phyloP scores from a whole-genome alignment of 2,797 vertebrate genomes.

The Micropoecilia bifurca region DNA sequence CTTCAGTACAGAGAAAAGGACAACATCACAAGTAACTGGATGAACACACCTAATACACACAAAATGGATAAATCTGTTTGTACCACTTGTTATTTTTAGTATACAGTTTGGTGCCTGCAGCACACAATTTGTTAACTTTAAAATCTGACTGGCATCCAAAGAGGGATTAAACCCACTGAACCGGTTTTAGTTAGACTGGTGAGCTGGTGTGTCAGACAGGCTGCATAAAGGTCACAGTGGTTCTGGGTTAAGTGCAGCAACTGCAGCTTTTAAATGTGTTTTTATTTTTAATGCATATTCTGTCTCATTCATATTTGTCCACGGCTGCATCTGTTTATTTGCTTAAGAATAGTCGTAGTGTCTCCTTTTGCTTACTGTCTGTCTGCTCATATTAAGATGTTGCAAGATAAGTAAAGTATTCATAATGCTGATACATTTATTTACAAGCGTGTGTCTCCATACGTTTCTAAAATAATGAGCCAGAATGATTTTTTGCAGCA shows the following conservation, averaged over 20 bases:
- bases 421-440: not conserved
- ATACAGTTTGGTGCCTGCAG: constrained; percentile 40
- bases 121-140: constrained; percentile 46
- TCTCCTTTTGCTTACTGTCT: constrained; percentile 6
- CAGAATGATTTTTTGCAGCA: constrained; percentile 3
- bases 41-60: constrained; percentile 11
- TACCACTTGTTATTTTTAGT: constrained; percentile 43
- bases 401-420: constrained; percentile 19
- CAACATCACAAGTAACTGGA: constrained; percentile 20
- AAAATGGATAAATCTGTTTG: constrained; percentile 32
- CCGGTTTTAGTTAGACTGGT: constrained; percentile 54
- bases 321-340: constrained; percentile 33
- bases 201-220: constrained; percentile 22
- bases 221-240: constrained; percentile 20
- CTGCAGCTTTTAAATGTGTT: not conserved
- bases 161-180: constrained; percentile 64
- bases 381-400: constrained; percentile 9
- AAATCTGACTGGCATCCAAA: constrained; percentile 67
- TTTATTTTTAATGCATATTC: constrained; percentile 3
- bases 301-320: constrained; percentile 16
- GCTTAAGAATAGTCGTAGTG: not conserved
- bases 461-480: constrained; percentile 1
- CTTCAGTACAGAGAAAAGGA: constrained; percentile 6
- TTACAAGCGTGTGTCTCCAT: constrained; percentile 10
- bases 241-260: not conserved